A percentile compares a stretch with the other conserved stretches of the same genome.
phyloP scores from a whole-genome alignment of 2,113 vertebrate species.

The Otolemur garnettii region DNA sequence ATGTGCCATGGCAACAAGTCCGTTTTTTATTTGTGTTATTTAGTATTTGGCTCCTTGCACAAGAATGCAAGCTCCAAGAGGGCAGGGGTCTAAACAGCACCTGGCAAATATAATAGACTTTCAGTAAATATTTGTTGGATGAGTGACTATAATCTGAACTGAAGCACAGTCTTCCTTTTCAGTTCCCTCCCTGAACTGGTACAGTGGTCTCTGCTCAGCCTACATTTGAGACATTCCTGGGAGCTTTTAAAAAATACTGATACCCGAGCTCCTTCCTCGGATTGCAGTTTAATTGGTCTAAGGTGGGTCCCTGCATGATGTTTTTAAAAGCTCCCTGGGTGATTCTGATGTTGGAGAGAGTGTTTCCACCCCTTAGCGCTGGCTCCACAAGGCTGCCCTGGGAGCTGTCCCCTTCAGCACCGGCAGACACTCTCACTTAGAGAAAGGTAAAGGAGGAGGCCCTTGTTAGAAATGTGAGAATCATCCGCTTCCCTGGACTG shows the following conservation, averaged over 20 bases:
- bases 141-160: background rate
- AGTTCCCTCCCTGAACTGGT: background rate
- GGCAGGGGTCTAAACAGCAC: background rate
- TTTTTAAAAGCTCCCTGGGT: background rate
- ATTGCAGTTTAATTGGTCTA: background rate
- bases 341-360: background rate
- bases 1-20: too few relatives aligned
- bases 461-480: background rate
- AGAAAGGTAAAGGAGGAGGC: background rate
- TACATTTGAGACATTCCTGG: background rate
- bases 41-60: background rate
- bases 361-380: too few relatives aligned
- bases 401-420: slow-evolving; percentile 82
- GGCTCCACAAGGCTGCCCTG: background rate
- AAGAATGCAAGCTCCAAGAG: background rate
- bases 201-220: background rate
- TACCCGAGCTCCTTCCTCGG: background rate
- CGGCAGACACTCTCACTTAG: background rate
- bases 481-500: background rate
- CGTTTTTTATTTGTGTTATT: background rate
- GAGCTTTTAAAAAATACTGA: background rate
- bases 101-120: background rate
- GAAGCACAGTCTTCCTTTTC: background rate
- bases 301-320: background rate
- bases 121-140: background rate